A percentile compares a stretch with the other conserved stretches of the same genome.
These are phyloP conservation scores for Hirtodrosophila confusa DNA, from an alignment of 2,888 invertebrate genomes.

Conservation along the genomic window DNA sequence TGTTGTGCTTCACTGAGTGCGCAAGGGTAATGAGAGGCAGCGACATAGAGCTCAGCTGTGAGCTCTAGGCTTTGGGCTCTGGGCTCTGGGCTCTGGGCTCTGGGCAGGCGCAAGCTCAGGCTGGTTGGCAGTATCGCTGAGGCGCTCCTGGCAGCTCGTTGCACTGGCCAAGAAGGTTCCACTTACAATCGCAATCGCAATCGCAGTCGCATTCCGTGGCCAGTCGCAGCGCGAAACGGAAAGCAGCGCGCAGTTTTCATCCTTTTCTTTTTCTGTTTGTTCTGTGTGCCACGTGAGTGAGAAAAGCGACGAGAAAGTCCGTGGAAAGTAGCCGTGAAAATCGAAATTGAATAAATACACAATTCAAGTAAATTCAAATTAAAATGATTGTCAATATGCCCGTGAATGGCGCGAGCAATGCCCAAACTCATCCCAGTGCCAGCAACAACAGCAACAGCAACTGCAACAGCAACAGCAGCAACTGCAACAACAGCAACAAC, in stretches of 20 bases:
- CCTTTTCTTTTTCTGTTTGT: slow-evolving; percentile 37
- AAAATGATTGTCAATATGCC: slow-evolving; percentile 81
- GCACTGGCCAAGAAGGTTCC: slow-evolving; percentile 14
- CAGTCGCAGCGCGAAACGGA: slow-evolving; percentile 70
- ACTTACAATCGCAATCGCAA: slow-evolving; percentile 10
- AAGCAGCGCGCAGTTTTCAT: slow-evolving; percentile 47
- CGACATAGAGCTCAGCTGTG: not conserved
- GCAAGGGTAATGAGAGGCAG: slow-evolving; percentile 64
- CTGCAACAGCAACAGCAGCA: slow-evolving; percentile 52
- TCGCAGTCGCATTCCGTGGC: slow-evolving; percentile 62
- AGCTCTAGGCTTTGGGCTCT: not conserved
- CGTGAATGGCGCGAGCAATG: slow-evolving; percentile 53
- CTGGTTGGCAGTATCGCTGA: not conserved
- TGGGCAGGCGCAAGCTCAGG: slow-evolving; percentile 28
- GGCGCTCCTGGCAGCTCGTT: slow-evolving; percentile 8
- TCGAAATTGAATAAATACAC: not conserved
- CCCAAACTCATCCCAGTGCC: slow-evolving; percentile 19
- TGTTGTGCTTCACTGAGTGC: slow-evolving; percentile 78
- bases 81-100: slow-evolving; percentile 11
- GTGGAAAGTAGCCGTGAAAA: slow-evolving; percentile 8
- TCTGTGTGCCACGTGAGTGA: slow-evolving; percentile 44
- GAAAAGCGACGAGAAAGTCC: not conserved
- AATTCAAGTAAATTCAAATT: slow-evolving; percentile 1
- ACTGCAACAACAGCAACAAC: slow-evolving; percentile 55
- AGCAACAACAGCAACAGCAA: slow-evolving; percentile 44